phyloP scores from a whole-genome alignment of 2,797 vertebrate genomes.

The Podarcis lilfordi region DNA sequence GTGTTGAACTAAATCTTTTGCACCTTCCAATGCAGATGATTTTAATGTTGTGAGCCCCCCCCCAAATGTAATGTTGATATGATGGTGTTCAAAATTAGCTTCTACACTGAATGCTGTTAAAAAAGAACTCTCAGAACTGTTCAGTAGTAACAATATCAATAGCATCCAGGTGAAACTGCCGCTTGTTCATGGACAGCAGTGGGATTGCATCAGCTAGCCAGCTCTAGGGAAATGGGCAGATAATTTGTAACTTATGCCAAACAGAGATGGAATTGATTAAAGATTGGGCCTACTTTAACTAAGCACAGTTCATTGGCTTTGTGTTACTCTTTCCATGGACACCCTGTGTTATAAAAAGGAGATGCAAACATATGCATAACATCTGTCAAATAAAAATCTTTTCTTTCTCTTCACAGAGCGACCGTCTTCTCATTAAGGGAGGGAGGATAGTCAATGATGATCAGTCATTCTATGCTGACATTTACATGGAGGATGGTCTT shows the following conservation, averaged over 20 bases:
- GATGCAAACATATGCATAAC: not conserved
- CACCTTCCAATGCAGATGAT: not conserved
- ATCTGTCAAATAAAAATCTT: not conserved
- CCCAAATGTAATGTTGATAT: not conserved
- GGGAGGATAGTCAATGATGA: slow-evolving; percentile 98
- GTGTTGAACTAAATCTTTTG: not conserved
- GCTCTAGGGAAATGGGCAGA: not conserved
- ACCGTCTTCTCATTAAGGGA: slow-evolving; percentile 97
- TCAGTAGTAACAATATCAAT: not conserved
- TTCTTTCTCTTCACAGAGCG: slow-evolving; percentile 83
- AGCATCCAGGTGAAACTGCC: not conserved
- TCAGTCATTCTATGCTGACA: slow-evolving; percentile 95
- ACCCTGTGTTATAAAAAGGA: not conserved
- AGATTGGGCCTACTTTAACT: not conserved
- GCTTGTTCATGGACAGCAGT: not conserved
- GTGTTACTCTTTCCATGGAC: not conserved
- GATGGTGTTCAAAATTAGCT: not conserved
- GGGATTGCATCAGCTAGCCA: not conserved
- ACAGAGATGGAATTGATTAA: not conserved
- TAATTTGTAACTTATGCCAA: not conserved
- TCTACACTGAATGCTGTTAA: not conserved
- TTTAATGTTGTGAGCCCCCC: not conserved
- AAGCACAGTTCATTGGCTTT: not conserved
- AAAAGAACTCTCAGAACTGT: not conserved
- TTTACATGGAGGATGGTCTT: slow-evolving; percentile 97